Evolutionary conservation across 2,888 invertebrate species (phyloP).

Genomic region (Ectropis crepuscularia): DNA sequence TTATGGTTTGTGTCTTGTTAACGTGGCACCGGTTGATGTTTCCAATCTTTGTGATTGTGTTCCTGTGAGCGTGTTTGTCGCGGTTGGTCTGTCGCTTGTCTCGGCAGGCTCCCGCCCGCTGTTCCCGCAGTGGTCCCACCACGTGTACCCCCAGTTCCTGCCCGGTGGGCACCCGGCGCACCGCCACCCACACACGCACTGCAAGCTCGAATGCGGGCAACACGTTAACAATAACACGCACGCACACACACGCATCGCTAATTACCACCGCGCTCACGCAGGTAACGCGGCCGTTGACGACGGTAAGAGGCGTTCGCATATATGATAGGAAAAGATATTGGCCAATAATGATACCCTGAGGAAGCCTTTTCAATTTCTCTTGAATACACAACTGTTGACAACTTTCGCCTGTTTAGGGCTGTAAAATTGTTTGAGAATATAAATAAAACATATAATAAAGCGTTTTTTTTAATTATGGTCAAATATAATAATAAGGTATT

Average conservation of each 20-base stretch:
- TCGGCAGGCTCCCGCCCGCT: constrained; percentile 89
- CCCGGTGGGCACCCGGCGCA: constrained; percentile 93
- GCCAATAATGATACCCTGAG: not conserved
- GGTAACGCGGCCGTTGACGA: constrained; percentile 72
- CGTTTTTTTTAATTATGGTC: too few relatives aligned
- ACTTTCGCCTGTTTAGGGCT: too few relatives aligned
- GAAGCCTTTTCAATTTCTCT: not conserved
- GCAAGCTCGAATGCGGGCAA: constrained; percentile 81
- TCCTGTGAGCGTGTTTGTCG: constrained; percentile 11
- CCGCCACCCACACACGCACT: constrained; percentile 85
- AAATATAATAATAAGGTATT: too few relatives aligned
- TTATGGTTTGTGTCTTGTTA: not conserved
- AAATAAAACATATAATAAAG: too few relatives aligned
- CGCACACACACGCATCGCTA: constrained; percentile 82
- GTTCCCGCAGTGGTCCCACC: constrained; percentile 97
- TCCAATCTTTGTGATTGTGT: constrained; percentile 24
- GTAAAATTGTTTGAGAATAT: too few relatives aligned
- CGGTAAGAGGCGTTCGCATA: constrained; percentile 63
- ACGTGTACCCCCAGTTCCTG: constrained; percentile 97
- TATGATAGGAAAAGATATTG: constrained; percentile 4
- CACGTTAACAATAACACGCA: constrained; percentile 80
- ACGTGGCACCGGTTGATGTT: not conserved
- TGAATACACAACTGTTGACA: too few relatives aligned
- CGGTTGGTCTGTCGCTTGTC: constrained; percentile 18
- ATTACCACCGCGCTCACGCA: constrained; percentile 83